A percentile compares a stretch with the other conserved stretches of the same genome.
Conservation (phyloP, 2,888 invertebrate species). For the Napeogenes inachia region DNA sequence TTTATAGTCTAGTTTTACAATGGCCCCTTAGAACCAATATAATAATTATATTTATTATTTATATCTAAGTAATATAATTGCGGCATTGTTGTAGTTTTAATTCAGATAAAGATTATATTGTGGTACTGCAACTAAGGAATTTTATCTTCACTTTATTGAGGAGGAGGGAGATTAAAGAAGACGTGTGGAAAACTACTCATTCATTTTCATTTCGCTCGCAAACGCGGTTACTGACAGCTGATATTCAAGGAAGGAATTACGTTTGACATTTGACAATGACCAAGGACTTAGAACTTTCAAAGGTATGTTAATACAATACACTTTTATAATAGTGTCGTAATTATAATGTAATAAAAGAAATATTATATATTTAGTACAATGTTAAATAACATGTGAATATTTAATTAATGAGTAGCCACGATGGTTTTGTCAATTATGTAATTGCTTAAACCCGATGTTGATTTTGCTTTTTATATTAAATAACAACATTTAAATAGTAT, state of each 20-base stretch:
- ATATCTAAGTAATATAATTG: constrained; percentile 41
- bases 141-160: constrained; percentile 55
- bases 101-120: constrained; percentile 67
- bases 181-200: constrained; percentile 44
- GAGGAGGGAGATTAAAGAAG: constrained; percentile 47
- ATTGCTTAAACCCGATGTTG: too few relatives aligned
- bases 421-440: too few relatives aligned
- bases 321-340: neutral
- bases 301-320: constrained; percentile 43
- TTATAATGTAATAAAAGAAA: neutral
- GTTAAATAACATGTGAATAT: too few relatives aligned
- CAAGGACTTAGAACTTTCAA: constrained; percentile 45
- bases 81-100: constrained; percentile 52
- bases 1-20: constrained; percentile 45
- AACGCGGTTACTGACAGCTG: constrained; percentile 40
- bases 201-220: constrained; percentile 36
- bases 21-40: constrained; percentile 32
- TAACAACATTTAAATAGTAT: neutral
- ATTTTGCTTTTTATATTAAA: too few relatives aligned
- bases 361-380: neutral
- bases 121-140: constrained; percentile 55
- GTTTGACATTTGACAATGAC: constrained; percentile 43
- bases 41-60: constrained; percentile 45
- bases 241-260: constrained; percentile 28
- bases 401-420: too few relatives aligned